These are phyloP conservation scores for Ochotona curzoniae DNA, from an alignment of 2,113 vertebrate species.

Conservation along the genomic window DNA sequence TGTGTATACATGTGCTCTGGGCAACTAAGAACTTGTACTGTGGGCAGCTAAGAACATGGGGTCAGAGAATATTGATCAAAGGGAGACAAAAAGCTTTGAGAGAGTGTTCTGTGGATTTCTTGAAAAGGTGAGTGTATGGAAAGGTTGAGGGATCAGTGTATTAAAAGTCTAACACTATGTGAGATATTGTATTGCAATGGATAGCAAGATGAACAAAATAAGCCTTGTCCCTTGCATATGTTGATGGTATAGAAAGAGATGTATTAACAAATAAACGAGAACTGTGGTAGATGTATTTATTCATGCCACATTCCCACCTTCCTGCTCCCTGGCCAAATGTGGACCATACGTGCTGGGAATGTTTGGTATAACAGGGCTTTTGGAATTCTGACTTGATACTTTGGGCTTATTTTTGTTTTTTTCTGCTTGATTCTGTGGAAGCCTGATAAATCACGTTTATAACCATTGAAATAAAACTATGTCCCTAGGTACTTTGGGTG, in stretches of 20 bases:
- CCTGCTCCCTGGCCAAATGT: neutral
- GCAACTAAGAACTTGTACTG: neutral
- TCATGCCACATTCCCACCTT: neutral
- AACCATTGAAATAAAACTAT: conserved; percentile 6
- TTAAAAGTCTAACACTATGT: neutral
- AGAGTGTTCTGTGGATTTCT: neutral
- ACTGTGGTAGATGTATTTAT: neutral
- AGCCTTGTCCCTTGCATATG: neutral
- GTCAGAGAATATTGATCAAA: neutral
- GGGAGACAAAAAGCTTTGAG: neutral
- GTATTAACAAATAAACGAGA: neutral
- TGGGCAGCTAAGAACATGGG: neutral
- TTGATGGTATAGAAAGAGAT: neutral
- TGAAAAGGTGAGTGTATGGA: neutral
- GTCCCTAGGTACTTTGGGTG: neutral
- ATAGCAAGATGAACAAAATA: neutral
- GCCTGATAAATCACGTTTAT: conserved; percentile 50
- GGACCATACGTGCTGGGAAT: neutral
- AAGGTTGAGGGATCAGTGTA: neutral
- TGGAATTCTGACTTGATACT: neutral
- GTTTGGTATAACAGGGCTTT: conserved; percentile 1
- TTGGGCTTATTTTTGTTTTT: conserved; percentile 29
- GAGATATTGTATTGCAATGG: neutral
- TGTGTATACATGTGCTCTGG: neutral
- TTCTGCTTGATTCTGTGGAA: conserved; percentile 32